Base-by-base conservation (phyloP, 2,113 vertebrate genomes). In the Argyrosomus japonicus region DNA sequence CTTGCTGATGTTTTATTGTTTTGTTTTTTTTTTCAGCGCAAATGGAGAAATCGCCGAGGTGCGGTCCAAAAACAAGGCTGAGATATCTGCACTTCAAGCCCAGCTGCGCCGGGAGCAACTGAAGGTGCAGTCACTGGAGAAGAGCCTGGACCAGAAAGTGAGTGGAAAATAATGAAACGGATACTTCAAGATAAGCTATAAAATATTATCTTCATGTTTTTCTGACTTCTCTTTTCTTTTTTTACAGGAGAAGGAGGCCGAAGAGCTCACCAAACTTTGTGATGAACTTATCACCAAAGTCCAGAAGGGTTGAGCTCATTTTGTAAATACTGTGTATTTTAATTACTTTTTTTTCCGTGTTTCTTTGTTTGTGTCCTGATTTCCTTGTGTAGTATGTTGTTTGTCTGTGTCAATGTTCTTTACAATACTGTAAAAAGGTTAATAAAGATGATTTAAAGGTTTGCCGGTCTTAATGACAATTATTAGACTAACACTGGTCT, bases 71-170 rank as follows among this genome's bases (percentile, higher is more conserved):
- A 89, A 94, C 2, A 96, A 96, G 9, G 87, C 95, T 0, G 98
- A 99, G 79, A 36, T 82, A 1, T 86, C 94, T 2, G 96, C 94
- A 0, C 91, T 97, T 4, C 96, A 98, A 57, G 97, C 96, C 0
- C 95, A 93, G 86, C 89, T 98, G 75, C 95, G 96, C 27, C 96
- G 96, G 63, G 97, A 98, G 2, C 97, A 99, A 76, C 95, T 97
- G 92, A 97, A 95, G 71, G 89, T 92, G 36, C 96, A 98, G 67
- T 97, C 97, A 0, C 83, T 99, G 83, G 97, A 99, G 90, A 97
- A 94, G 67, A 95, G 86, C 29, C 91, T 99, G 23, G 97, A 97
- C 27, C 97, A 98, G 88, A 99, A 98, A 95, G 98, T 97, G 63
- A 89, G 23, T 17, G 2, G 1, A 19, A 19, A 47, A 47, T 47